These are phyloP conservation scores for Marasmarcha lunaedactyla DNA, from an alignment of 2,888 invertebrate species.

Conservation along the genomic window DNA sequence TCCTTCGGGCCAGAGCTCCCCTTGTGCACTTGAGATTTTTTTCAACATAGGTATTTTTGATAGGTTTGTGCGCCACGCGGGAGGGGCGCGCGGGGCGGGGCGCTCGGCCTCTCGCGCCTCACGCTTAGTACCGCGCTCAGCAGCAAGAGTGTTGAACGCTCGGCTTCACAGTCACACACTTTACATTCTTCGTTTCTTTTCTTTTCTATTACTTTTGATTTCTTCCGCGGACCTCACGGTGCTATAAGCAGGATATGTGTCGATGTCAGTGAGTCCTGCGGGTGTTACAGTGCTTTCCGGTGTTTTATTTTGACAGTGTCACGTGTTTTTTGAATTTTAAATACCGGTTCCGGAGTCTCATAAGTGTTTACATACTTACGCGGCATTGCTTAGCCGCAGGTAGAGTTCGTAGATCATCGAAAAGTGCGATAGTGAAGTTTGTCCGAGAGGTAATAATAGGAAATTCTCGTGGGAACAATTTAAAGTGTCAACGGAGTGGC, in stretches of 20 bases:
- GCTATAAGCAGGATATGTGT: constrained; percentile 42
- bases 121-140: constrained; percentile 67
- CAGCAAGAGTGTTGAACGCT: constrained; percentile 64
- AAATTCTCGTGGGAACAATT: constrained; percentile 37
- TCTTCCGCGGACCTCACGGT: constrained; percentile 44
- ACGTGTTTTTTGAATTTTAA: constrained; percentile 58
- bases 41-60: constrained; percentile 23
- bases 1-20: constrained; percentile 15
- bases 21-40: constrained; percentile 39
- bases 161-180: constrained; percentile 61
- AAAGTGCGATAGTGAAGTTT: constrained; percentile 35
- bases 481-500: constrained; percentile 21
- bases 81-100: constrained; percentile 45
- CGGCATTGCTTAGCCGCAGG: constrained; percentile 55
- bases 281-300: constrained; percentile 36
- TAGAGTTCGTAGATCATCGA: constrained; percentile 51
- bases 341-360: constrained; percentile 47
- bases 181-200: constrained; percentile 69
- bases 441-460: constrained; percentile 27
- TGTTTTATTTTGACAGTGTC: constrained; percentile 62
- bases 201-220: constrained; percentile 69
- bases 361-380: constrained; percentile 57
- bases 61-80: constrained; percentile 32
- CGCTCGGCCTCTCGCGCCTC: constrained; percentile 48
- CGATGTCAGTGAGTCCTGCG: constrained; percentile 34